Evolutionary conservation across 2,888 invertebrate species (phyloP).

Genomic region (Neoascia interrupta): DNA sequence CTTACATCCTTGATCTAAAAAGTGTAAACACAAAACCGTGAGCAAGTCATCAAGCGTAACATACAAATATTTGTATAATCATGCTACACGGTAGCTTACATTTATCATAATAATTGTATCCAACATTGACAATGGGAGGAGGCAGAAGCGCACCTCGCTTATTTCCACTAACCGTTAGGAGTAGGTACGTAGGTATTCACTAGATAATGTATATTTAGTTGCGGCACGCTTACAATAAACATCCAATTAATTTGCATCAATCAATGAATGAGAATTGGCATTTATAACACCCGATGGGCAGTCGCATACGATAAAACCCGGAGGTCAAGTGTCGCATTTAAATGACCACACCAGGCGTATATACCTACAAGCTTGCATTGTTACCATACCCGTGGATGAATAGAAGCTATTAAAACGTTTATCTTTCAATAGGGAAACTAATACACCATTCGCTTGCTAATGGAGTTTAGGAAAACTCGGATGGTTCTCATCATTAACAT

Average conservation of each 20-base stretch:
- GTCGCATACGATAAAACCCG: not conserved
- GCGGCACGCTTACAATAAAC: constrained; percentile 2
- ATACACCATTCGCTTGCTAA: not conserved
- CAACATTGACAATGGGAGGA: no score
- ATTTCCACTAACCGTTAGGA: no score
- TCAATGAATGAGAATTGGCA: constrained; percentile 25
- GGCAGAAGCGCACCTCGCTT: no score
- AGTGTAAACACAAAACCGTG: no score
- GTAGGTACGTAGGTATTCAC: no score
- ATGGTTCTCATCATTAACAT: constrained; percentile 11
- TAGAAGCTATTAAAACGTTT: not conserved
- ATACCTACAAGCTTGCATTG: no score
- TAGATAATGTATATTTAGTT: constrained; percentile 7
- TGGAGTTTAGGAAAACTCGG: not conserved
- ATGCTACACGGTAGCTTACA: no score
- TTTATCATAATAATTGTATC: no score
- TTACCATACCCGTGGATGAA: no score
- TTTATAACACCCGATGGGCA: constrained; percentile 12
- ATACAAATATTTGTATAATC: no score
- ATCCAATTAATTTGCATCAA: constrained; percentile 27
- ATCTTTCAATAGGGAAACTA: not conserved
- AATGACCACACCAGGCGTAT: constrained; percentile 5
- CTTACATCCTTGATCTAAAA: no score
- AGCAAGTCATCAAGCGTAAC: no score
- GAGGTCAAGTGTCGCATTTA: constrained; percentile 37